phyloP scores from a whole-genome alignment of 2,113 vertebrate genomes.

The Microtus montanus region DNA sequence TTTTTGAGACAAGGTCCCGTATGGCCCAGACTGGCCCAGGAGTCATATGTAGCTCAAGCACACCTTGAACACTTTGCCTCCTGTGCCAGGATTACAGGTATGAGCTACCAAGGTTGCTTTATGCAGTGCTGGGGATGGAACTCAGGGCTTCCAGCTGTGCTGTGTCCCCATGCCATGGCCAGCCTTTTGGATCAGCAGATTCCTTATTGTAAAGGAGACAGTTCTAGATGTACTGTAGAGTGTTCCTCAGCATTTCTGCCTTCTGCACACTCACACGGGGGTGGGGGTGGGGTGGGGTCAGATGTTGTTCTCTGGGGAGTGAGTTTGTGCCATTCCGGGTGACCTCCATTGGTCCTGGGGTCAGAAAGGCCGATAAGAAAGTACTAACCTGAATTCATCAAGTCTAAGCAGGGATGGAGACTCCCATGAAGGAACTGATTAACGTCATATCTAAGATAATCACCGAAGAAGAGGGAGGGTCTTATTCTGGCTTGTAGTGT shows the following conservation, averaged over 20 bases:
- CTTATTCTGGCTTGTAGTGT: background rate
- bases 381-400: background rate
- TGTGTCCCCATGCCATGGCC: background rate
- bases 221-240: background rate
- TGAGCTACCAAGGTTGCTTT: background rate
- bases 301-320: background rate
- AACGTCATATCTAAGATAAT: background rate
- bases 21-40: background rate
- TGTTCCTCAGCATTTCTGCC: background rate
- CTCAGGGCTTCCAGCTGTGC: background rate
- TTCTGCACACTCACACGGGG: background rate
- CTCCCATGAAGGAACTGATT: background rate
- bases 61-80: background rate
- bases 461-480: background rate
- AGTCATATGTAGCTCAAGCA: background rate
- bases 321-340: background rate
- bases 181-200: background rate
- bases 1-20: background rate
- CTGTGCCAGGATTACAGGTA: background rate
- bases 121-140: background rate
- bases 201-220: background rate
- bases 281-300: background rate
- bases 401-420: background rate
- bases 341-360: background rate
- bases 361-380: background rate